Evolutionary conservation across 2,113 vertebrate species (phyloP), one percentile per base, ranked within the genome.

Genomic region (Caracal caracal): DNA sequence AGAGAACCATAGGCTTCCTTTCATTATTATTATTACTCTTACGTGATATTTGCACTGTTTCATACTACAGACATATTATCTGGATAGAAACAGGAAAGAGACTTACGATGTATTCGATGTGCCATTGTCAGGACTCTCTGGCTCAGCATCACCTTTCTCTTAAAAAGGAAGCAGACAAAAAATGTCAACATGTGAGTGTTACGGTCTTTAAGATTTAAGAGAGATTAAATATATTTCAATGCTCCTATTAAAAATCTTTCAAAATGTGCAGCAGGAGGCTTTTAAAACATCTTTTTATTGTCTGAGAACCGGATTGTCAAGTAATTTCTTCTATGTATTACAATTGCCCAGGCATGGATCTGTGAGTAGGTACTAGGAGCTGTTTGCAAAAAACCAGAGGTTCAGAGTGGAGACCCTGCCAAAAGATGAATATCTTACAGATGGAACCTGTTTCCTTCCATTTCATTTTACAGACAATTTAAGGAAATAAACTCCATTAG

Each of bases 71-170:
- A 95, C 73, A 93, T 93, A 97, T 93, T 97, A 97, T 97, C 96
- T 95, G 3, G 1, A 97, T 78, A 91, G 92, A 98, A 98, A 98
- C 0, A 1, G 22, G 92, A 94, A 97, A 96, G 81, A 98, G 93
- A 99, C 99, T 99, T 99, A 99, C 99, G 99, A 99, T 98, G 99
- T 99, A 97, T 99, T 99, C 95, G 99, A 99, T 47, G 99, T 98
- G 35, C 98, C 99, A 98, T 99, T 98, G 98, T 99, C 98, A 97
- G 98, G 98, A 98, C 98, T 99, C 98, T 99, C 99, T 94, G 98
- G 98, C 98, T 99, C 99, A 96, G 98, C 98, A 97, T 99, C 99
- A 98, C 98, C 98, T 99, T 99, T 99, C 96, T 99, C 99, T 99
- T 98, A 96, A 89, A 98, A 98, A 96, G 98, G 95, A 98, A 98